A percentile compares a stretch with the other conserved stretches of the same genome.
Conservation (phyloP, 2,797 vertebrate species). For the Varecia variegata region DNA sequence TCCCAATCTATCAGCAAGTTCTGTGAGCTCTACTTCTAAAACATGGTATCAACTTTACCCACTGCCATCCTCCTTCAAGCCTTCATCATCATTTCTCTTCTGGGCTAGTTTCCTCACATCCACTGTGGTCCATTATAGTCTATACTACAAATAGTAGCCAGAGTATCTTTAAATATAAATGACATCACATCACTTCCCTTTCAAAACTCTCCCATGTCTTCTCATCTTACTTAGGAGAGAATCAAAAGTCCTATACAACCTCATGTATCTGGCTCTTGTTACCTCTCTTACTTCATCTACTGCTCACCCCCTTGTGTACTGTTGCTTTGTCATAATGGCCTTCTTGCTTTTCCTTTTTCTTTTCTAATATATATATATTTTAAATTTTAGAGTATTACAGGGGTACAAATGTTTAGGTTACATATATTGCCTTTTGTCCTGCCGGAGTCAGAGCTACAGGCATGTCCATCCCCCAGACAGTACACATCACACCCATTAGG, state of each 20-base stretch:
- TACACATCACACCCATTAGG: no score
- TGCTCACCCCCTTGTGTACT: background rate
- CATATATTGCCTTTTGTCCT: no score
- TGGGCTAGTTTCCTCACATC: background rate
- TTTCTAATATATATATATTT: no score
- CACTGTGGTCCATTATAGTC: background rate
- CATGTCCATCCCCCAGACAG: no score
- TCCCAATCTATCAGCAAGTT: background rate
- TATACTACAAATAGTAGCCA: background rate
- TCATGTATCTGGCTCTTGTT: background rate
- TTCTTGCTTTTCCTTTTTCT: background rate
- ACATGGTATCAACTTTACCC: background rate
- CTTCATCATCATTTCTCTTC: background rate
- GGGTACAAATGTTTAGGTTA: no score
- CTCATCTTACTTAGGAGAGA: slow-evolving; percentile 5
- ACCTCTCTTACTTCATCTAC: background rate
- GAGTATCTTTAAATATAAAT: background rate
- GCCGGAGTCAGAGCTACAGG: no score
- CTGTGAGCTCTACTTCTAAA: background rate
- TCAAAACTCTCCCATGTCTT: background rate
- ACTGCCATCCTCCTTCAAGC: background rate
- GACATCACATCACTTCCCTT: background rate
- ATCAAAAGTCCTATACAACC: background rate
- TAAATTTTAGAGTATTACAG: no score
- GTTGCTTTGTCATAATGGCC: background rate